A percentile compares a stretch with the other conserved stretches of the same genome.
Conservation (phyloP, 2,888 invertebrate species). For the Spisula subtruncata region DNA sequence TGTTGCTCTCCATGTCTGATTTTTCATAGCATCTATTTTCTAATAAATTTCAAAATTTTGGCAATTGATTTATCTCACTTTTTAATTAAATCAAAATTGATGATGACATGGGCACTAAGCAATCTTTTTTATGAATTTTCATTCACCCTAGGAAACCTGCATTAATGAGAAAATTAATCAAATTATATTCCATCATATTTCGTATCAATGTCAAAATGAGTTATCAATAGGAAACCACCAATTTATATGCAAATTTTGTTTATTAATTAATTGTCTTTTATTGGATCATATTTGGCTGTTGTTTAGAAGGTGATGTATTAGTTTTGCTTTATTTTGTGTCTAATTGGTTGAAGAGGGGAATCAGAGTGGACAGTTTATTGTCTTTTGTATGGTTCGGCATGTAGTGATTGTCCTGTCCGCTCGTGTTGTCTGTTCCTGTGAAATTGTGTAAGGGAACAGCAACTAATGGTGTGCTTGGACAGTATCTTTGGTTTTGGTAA, state of each 20-base stretch:
- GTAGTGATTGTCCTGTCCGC: too few relatives aligned
- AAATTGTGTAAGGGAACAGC: too few relatives aligned
- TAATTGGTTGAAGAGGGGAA: background rate
- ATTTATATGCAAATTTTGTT: conserved; percentile 25
- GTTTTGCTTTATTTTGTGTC: conserved; percentile 14
- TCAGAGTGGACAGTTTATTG: background rate
- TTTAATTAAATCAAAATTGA: conserved; percentile 12
- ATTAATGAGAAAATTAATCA: background rate
- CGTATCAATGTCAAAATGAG: background rate
- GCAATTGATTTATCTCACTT: too few relatives aligned
- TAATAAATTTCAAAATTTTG: too few relatives aligned
- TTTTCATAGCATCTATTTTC: too few relatives aligned
- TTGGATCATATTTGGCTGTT: conserved; percentile 1
- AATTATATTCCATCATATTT: background rate
- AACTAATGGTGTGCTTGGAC: too few relatives aligned
- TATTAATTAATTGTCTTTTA: conserved; percentile 17
- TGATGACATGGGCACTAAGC: background rate
- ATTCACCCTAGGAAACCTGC: background rate
- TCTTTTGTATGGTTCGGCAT: too few relatives aligned
- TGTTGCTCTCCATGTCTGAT: too few relatives aligned
- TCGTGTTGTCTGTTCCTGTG: background rate
- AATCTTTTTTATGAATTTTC: background rate
- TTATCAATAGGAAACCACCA: background rate
- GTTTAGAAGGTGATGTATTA: background rate
- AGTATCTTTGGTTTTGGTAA: too few relatives aligned